phyloP scores from a whole-genome alignment of 1,140 invertebrate species.

The Apis dorsata region DNA sequence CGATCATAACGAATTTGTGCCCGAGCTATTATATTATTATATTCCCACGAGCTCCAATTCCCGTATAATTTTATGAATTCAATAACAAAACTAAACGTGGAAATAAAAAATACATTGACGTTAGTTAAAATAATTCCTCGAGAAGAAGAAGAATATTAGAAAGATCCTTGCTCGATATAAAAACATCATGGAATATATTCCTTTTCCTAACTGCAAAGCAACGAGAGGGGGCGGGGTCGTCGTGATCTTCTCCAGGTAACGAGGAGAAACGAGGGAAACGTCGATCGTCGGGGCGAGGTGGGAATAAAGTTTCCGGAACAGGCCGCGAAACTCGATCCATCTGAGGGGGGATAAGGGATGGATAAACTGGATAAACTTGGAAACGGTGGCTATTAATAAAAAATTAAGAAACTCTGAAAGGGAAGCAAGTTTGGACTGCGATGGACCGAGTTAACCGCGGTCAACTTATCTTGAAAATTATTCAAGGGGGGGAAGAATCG shows the following conservation, averaged over 20 bases:
- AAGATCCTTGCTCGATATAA: no score
- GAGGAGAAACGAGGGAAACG: slow-evolving; percentile 1
- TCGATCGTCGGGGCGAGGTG: neutral
- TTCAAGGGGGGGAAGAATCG: slow-evolving; percentile 28
- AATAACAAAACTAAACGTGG: no score
- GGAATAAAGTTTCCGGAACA: neutral
- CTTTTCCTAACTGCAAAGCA: neutral
- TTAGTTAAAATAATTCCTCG: no score
- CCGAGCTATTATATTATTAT: no score
- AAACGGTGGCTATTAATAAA: slow-evolving; percentile 29
- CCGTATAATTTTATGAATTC: no score
- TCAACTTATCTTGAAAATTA: slow-evolving; percentile 58
- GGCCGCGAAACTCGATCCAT: neutral
- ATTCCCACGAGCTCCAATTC: no score
- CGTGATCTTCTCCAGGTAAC: neutral
- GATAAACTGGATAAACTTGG: neutral
- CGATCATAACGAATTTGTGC: no score
- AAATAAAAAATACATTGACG: no score
- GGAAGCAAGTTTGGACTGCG: neutral
- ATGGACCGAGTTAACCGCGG: slow-evolving; percentile 26
- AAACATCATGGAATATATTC: no score
- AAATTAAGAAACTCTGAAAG: slow-evolving; percentile 32
- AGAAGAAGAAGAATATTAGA: no score
- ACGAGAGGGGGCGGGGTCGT: no score
- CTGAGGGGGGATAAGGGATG: neutral